Evolutionary conservation across 2,888 invertebrate genomes (phyloP).

Genomic region (Aleiodes alternator): DNA sequence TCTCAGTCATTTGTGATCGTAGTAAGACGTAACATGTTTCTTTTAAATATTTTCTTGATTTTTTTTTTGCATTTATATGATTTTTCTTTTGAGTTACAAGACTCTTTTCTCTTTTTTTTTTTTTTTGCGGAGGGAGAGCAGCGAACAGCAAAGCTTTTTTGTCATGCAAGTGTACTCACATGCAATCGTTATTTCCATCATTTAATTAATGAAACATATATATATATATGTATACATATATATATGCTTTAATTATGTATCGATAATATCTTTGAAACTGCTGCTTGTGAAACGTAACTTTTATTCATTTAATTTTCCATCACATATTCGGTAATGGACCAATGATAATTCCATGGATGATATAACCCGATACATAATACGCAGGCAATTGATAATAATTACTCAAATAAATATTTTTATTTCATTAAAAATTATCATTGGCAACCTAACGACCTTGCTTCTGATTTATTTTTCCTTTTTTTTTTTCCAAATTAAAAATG

Average conservation of each 20-base stretch:
- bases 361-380: slow-evolving; percentile 58
- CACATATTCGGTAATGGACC: slow-evolving; percentile 37
- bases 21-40: slow-evolving; percentile 24
- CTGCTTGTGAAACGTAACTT: slow-evolving; percentile 20
- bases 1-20: slow-evolving; percentile 10
- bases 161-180: slow-evolving; percentile 71
- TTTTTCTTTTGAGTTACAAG: neutral
- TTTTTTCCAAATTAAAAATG: slow-evolving; percentile 48
- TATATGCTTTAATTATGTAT: slow-evolving; percentile 47
- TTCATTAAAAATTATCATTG: slow-evolving; percentile 53
- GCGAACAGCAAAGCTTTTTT: slow-evolving; percentile 73
- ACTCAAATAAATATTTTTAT: slow-evolving; percentile 2
- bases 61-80: neutral
- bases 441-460: slow-evolving; percentile 64
- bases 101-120: neutral
- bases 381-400: slow-evolving; percentile 51
- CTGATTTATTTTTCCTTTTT: slow-evolving; percentile 35
- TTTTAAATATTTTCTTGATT: slow-evolving; percentile 3
- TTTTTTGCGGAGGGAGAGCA: slow-evolving; percentile 57
- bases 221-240: slow-evolving; percentile 8
- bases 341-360: slow-evolving; percentile 53
- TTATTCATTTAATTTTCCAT: neutral
- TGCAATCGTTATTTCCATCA: slow-evolving; percentile 63
- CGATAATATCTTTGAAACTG: slow-evolving; percentile 46
- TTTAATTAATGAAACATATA: slow-evolving; percentile 5